Base-by-base conservation (phyloP, 2,797 vertebrate genomes). In the Sebastes trivittatus region DNA sequence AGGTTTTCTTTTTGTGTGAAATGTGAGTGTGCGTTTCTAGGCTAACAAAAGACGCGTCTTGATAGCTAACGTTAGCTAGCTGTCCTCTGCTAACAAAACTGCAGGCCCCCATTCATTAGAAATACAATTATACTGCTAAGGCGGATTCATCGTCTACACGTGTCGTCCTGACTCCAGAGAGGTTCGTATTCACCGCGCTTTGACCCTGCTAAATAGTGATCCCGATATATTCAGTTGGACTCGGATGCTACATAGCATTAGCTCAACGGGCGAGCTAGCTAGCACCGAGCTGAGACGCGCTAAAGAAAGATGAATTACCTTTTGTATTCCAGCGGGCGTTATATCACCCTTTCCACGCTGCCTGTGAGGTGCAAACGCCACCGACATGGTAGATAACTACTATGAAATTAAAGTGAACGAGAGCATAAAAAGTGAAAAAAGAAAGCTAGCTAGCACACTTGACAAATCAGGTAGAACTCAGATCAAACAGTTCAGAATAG, bases 301-400 rank as follows among this genome's bases (percentile, higher is more conserved):
- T 85, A 80, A 77, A 87, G 10, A 71, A 59, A 80, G 70, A 94
- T 70, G 75, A 86, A 87, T 96, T 96, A 99, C 98, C 98, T 99
- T 99, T 94, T 99, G 98, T 86, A 99, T 99, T 66, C 97, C 97
- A 29, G 98, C 98, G 77, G 98, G 98, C 59, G 98, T 99, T 86
- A 99, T 99, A 91, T 99, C 98, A 72, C 98, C 97, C 84, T 99
- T 99, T 70, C 97, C 97, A 82, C 98, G 97, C 94, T 98, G 98
- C 90, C 98, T 96, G 82, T 98, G 98, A 93, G 98, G 97, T 82
- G 97, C 97, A 90, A 99, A 99, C 75, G 98, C 98, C 96, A 99
- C 98, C 89, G 98, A 99, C 98, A 99, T 99, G 38, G 38, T 42
- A 42, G 38, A 42, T 42, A 42, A 42, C 38, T 42, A 42, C 38